phyloP scores from a whole-genome alignment of 2,113 vertebrate species.

The Hystrix brachyura region DNA sequence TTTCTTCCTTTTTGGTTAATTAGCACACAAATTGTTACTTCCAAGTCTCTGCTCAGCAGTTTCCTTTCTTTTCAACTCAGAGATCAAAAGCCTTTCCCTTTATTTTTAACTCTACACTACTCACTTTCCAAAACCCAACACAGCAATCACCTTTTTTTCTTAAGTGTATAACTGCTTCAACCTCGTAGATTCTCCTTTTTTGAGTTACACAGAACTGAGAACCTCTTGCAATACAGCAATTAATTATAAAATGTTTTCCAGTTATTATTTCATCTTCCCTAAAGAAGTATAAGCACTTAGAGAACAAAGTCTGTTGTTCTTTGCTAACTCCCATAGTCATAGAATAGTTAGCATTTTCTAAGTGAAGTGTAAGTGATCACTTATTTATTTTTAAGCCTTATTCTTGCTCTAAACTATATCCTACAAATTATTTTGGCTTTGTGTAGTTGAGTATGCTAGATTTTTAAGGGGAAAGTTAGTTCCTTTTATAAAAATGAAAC shows the following conservation, averaged over 20 bases:
- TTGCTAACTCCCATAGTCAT: neutral
- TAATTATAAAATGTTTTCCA: neutral
- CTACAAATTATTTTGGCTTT: neutral
- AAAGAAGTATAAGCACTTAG: neutral
- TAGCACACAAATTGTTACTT: neutral
- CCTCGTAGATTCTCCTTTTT: neutral
- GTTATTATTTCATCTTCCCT: neutral
- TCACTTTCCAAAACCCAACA: neutral
- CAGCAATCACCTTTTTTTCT: neutral
- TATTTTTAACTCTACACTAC: neutral
- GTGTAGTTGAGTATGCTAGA: neutral
- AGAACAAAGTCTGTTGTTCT: neutral
- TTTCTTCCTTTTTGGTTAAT: slow-evolving; percentile 30
- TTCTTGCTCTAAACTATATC: neutral
- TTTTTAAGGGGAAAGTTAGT: neutral
- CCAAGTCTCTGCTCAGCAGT: neutral
- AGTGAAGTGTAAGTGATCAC: neutral
- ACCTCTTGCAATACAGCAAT: neutral
- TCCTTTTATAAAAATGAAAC: neutral
- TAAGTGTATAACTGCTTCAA: neutral
- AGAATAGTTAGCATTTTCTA: neutral
- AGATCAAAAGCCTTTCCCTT: neutral
- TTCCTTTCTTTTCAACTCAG: slow-evolving; percentile 30
- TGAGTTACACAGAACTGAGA: neutral
- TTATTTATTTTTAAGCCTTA: slow-evolving; percentile 3